phyloP scores from a whole-genome alignment of 2,888 invertebrate genomes.

The Polydrusus cervinus region DNA sequence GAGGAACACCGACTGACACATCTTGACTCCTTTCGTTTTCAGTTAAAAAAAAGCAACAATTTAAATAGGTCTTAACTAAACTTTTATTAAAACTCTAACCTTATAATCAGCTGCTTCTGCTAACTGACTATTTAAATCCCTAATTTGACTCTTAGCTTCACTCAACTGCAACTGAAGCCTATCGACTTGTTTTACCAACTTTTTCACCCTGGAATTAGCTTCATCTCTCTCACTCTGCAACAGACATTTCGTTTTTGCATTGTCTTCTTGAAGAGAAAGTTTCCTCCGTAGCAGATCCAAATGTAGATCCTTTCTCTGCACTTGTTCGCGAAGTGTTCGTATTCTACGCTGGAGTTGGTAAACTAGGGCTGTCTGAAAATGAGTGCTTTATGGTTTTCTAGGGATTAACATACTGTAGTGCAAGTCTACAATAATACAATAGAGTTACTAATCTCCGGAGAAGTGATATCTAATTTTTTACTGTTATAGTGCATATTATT shows the following conservation, averaged over 20 bases:
- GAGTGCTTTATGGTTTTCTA: neutral
- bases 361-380: slow-evolving; percentile 83
- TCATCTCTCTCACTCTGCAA: slow-evolving; percentile 82
- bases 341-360: slow-evolving; percentile 92
- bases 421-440: slow-evolving; percentile 6
- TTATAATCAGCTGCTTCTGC: slow-evolving; percentile 91
- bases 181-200: slow-evolving; percentile 88
- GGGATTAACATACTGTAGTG: neutral
- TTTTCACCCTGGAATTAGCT: slow-evolving; percentile 81
- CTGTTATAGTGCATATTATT: neutral
- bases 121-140: slow-evolving; percentile 89
- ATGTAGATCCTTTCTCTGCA: slow-evolving; percentile 93
- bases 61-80: neutral
- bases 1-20: too few relatives aligned
- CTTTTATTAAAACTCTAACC: slow-evolving; percentile 69
- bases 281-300: slow-evolving; percentile 92
- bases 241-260: slow-evolving; percentile 76
- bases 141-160: slow-evolving; percentile 86
- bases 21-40: too few relatives aligned
- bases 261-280: slow-evolving; percentile 87
- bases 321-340: slow-evolving; percentile 89
- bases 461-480: neutral
- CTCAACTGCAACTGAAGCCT: slow-evolving; percentile 85
- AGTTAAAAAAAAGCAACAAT: neutral
- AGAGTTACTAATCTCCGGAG: neutral